Evolutionary conservation across 2,888 invertebrate genomes (phyloP), one percentile per base, ranked within the genome.

Genomic region (Eudasyphora cyanicolor): DNA sequence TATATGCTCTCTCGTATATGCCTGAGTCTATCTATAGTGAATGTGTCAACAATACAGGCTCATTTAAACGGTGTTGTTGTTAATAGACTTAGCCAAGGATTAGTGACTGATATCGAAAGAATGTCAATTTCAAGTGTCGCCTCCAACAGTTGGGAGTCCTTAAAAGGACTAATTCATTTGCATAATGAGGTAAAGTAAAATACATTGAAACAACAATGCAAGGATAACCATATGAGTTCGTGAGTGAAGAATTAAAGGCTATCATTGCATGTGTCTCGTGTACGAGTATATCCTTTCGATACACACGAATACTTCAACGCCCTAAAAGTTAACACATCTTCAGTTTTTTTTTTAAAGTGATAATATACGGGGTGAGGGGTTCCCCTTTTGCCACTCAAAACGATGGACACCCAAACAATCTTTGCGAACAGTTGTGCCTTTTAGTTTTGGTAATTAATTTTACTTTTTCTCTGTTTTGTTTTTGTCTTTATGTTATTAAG

Each of bases 401-500:
- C 64, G 21, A 6, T 62, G 14, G 17, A 35, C 51, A 24, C 21
- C 62, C 2, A 29, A 73, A 54, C 74, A 79, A 42, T 67, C 64
- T 70, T 84, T 73, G 82, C 83, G 89, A 90, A 89, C 90, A 90
- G 91, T 91, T 90, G 90, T 42, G 67, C 42, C 67, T 67, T 67
- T 67, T 67, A 89, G 91, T 89, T 91, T 89, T 87, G 87, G 90
- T 90, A 90, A 90, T 90, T 91, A 91, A 90, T 90, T 91, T 90
- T 86, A 88, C 71, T 81, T 87, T 79, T 74, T 70, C 71, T 64
- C 35, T 45, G 14, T 77, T 76, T 62, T 81, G 42, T 42, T n/a
- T n/a, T n/a, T n/a, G n/a, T n/a, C n/a, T n/a, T n/a, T 29, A 17
- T 27, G 21, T 21, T 69, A 78, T 76, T 71, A 67, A 49, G 32